Percentiles rank a stretch among this genome's conserved stretches.
Evolutionary conservation across 2,113 vertebrate species (phyloP).

Genomic region (Rousettus leschenaultii): DNA sequence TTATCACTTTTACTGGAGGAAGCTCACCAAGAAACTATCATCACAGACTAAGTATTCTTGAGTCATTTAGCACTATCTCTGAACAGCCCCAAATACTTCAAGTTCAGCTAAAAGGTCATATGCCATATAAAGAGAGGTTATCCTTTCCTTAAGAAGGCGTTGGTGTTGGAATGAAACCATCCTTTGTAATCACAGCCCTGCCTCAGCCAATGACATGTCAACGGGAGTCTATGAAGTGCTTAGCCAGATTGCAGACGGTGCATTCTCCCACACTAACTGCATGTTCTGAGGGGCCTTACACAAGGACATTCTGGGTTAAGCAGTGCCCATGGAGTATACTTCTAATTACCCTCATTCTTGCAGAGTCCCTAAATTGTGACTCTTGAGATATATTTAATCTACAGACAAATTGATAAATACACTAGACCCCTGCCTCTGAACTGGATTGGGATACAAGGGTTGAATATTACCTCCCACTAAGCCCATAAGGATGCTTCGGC

Average conservation of each 20-base stretch:
- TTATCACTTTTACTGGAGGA: constrained; percentile 22
- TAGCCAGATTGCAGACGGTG: background rate
- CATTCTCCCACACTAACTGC: background rate
- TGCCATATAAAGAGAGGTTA: constrained; percentile 49
- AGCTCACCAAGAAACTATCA: background rate
- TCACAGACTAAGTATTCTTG: background rate
- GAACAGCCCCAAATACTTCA: background rate
- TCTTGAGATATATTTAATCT: background rate
- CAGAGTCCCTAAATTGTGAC: background rate
- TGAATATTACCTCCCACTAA: background rate
- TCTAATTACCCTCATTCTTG: background rate
- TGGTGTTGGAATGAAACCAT: background rate
- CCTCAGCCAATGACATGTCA: background rate
- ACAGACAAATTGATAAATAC: background rate
- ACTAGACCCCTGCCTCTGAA: background rate
- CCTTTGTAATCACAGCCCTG: background rate
- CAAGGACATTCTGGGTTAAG: background rate
- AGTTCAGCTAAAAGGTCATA: constrained; percentile 34
- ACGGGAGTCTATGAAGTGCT: background rate
- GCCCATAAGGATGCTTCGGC: background rate
- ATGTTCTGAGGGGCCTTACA: background rate
- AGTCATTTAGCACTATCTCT: background rate
- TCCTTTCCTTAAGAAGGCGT: constrained; percentile 34
- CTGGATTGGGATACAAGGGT: background rate
- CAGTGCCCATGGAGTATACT: background rate